These are phyloP conservation scores for Ophiothrix spiculata DNA, from an alignment of 35 echinoderm and acorn worm species.

Conservation along the genomic window DNA sequence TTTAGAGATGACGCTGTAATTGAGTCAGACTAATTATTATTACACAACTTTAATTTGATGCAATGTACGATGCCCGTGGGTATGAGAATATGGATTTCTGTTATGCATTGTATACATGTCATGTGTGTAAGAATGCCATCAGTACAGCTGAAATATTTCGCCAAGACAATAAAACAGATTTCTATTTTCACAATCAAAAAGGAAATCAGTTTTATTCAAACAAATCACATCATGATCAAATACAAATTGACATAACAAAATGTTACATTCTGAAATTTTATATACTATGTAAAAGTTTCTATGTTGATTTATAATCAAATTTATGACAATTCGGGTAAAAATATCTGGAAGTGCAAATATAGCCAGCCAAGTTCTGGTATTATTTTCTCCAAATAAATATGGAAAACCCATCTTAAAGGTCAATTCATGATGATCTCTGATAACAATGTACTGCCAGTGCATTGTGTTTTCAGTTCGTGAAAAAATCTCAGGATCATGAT, in stretches of 20 bases:
- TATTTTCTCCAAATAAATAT: background rate
- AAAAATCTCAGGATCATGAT: too few species aligned
- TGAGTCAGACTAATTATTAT: background rate
- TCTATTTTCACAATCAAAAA: too few species aligned
- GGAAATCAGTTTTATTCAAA: too few species aligned
- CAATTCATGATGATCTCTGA: background rate
- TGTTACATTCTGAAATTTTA: too few species aligned
- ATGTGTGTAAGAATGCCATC: background rate
- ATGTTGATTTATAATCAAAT: too few species aligned
- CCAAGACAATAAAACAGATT: background rate
- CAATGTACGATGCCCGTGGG: background rate
- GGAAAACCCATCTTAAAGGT: background rate
- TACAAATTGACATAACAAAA: too few species aligned
- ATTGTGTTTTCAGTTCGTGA: too few species aligned
- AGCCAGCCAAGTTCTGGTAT: background rate
- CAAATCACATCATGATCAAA: too few species aligned
- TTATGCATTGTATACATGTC: background rate
- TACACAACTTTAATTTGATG: background rate
- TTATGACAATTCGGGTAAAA: too few species aligned
- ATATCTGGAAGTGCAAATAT: background rate
- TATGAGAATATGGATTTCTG: constrained; percentile 9
- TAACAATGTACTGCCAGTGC: background rate
- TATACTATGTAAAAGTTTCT: too few species aligned
- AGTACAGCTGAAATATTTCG: background rate
- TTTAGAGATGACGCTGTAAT: too few species aligned